phyloP scores from a whole-genome alignment of 2,888 invertebrate species.

The Lithodes maja region DNA sequence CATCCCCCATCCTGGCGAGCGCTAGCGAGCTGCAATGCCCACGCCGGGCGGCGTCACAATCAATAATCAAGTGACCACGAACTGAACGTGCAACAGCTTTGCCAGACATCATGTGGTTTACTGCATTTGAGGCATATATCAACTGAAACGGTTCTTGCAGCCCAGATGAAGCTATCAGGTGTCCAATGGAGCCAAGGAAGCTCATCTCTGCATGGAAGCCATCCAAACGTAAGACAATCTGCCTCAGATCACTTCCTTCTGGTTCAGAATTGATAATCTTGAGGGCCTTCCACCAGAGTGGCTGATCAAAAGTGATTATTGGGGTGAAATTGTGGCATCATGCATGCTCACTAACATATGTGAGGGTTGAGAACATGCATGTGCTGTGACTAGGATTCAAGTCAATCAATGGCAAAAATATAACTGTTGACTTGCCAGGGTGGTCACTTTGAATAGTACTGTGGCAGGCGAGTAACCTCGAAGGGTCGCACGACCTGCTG shows the following conservation, averaged over 20 bases:
- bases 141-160: slow-evolving; percentile 12
- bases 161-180: slow-evolving; percentile 21
- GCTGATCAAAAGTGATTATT: slow-evolving; percentile 27
- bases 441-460: not conserved
- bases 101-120: slow-evolving; percentile 22
- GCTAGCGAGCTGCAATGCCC: too few relatives aligned
- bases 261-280: slow-evolving; percentile 17
- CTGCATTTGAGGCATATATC: slow-evolving; percentile 20
- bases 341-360: slow-evolving; percentile 23
- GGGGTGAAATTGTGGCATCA: slow-evolving; percentile 4
- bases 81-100: slow-evolving; percentile 14
- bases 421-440: slow-evolving; percentile 14
- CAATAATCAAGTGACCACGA: slow-evolving; percentile 22
- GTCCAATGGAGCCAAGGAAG: slow-evolving; percentile 15
- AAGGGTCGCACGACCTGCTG: too few relatives aligned
- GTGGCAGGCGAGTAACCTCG: too few relatives aligned
- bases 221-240: slow-evolving; percentile 15
- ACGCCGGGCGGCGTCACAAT: too few relatives aligned
- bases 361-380: slow-evolving; percentile 14
- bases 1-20: too few relatives aligned
- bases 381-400: not conserved
- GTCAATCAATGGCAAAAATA: slow-evolving; percentile 19
- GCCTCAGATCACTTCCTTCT: slow-evolving; percentile 23
- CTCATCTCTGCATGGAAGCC: slow-evolving; percentile 21
- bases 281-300: slow-evolving; percentile 33